Evolutionary conservation across 92 coral and sea anemone genomes (phyloP).

Genomic region (Bergia sp.): DNA sequence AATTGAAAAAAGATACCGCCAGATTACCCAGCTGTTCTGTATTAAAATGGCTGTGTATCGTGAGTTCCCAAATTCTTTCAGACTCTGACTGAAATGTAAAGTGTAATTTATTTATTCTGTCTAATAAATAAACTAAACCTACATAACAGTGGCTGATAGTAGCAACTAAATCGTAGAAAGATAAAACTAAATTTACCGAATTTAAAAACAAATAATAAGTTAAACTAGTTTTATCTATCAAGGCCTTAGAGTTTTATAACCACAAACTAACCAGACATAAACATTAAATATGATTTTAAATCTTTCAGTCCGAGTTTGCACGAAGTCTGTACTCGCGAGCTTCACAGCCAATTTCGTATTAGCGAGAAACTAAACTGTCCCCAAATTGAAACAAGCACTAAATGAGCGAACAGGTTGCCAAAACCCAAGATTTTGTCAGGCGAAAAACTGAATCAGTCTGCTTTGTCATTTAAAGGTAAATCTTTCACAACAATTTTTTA

Average conservation of each 20-base stretch:
- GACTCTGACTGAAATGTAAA: conserved; percentile 12
- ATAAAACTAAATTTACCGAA: conserved; percentile 16
- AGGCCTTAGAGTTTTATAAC: neutral
- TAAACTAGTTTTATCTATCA: neutral
- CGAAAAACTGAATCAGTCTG: neutral
- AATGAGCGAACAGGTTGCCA: neutral
- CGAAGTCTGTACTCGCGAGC: conserved; percentile 2
- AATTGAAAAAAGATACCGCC: neutral
- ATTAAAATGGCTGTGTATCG: conserved; percentile 14
- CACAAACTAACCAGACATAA: neutral
- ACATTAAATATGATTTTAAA: neutral
- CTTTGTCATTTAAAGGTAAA: conserved; percentile 5
- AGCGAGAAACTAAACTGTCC: neutral
- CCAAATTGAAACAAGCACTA: neutral
- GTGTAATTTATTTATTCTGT: neutral
- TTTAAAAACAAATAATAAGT: neutral
- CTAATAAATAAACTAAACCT: neutral
- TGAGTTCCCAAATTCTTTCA: conserved; percentile 9
- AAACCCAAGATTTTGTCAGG: neutral
- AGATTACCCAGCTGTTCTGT: conserved; percentile 2
- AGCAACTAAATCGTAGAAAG: neutral
- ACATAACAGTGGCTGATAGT: neutral
- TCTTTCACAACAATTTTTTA: neutral
- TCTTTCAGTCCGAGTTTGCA: conserved; percentile 13
- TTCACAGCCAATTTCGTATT: conserved; percentile 10